These are phyloP conservation scores for Helicoverpa armigera DNA, from an alignment of 1,140 invertebrate genomes.

Conservation along the genomic window DNA sequence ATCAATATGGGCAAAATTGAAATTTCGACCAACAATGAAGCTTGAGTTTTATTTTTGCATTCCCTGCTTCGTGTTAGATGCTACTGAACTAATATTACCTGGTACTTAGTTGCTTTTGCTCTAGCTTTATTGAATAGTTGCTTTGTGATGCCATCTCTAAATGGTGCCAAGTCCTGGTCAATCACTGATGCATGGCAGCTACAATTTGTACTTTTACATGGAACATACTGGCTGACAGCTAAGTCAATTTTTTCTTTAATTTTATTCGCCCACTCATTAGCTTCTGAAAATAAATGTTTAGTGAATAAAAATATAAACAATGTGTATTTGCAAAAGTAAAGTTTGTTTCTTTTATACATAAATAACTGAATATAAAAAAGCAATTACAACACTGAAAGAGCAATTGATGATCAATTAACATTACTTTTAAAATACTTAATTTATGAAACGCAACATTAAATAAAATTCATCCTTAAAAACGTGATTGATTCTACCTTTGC, in stretches of 20 bases:
- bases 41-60: too few species aligned
- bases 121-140: constrained; percentile 88
- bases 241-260: constrained; percentile 76
- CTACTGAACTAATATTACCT: constrained; percentile 80
- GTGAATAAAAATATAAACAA: neutral
- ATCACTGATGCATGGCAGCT: constrained; percentile 90
- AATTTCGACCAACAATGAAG: too few species aligned
- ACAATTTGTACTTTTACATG: constrained; percentile 86
- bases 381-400: too few species aligned
- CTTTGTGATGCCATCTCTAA: constrained; percentile 89
- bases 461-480: too few species aligned
- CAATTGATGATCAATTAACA: too few species aligned
- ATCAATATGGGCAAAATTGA: too few species aligned
- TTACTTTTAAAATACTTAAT: too few species aligned
- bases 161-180: constrained; percentile 90
- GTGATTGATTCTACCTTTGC: constrained; percentile 47
- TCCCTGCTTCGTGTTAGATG: too few species aligned
- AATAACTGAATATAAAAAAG: too few species aligned
- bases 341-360: too few species aligned
- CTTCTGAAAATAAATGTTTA: constrained; percentile 68
- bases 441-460: too few species aligned
- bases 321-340: too few species aligned
- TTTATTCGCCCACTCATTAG: constrained; percentile 74
- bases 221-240: constrained; percentile 78
- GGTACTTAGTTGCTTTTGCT: constrained; percentile 93